phyloP scores from a whole-genome alignment of 2,797 vertebrate genomes.

The Chloroceryle amazona region DNA sequence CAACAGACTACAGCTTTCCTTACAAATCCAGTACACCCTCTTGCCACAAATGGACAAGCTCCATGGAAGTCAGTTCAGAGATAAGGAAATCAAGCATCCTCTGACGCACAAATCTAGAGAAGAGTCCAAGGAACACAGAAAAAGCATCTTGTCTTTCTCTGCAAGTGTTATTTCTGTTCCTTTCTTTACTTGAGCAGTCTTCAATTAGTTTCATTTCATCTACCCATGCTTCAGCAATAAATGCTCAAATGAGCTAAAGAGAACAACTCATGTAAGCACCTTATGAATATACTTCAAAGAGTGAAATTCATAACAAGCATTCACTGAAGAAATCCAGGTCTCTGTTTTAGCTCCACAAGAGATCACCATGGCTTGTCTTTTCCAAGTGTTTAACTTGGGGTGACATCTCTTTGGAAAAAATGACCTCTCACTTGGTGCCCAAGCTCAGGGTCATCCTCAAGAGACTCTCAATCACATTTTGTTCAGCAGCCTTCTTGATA shows the following conservation, averaged over 20 bases:
- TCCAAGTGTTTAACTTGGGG: conserved; percentile 27
- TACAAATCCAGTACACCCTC: background rate
- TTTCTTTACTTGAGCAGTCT: background rate
- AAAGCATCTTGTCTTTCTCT: background rate
- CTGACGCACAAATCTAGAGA: background rate
- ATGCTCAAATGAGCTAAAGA: background rate
- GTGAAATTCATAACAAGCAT: background rate
- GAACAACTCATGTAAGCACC: background rate
- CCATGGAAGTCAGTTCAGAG: background rate
- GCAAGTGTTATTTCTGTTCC: background rate
- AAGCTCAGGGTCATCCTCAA: conserved; percentile 33
- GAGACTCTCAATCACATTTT: conserved; percentile 19
- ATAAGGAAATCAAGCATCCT: background rate
- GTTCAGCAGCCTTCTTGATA: conserved; percentile 34
- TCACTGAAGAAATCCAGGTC: conserved; percentile 4
- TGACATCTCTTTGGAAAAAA: conserved; percentile 34
- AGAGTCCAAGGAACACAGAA: background rate
- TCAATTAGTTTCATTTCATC: background rate
- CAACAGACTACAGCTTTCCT: background rate
- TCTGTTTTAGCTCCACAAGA: background rate
- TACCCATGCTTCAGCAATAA: background rate
- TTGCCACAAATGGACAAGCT: background rate
- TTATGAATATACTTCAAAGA: background rate
- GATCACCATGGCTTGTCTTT: background rate
- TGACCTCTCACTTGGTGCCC: conserved; percentile 29